Evolutionary conservation across 2,797 vertebrate genomes (phyloP), one percentile per base, ranked within the genome.

Genomic region (Nyctalus aviator): DNA sequence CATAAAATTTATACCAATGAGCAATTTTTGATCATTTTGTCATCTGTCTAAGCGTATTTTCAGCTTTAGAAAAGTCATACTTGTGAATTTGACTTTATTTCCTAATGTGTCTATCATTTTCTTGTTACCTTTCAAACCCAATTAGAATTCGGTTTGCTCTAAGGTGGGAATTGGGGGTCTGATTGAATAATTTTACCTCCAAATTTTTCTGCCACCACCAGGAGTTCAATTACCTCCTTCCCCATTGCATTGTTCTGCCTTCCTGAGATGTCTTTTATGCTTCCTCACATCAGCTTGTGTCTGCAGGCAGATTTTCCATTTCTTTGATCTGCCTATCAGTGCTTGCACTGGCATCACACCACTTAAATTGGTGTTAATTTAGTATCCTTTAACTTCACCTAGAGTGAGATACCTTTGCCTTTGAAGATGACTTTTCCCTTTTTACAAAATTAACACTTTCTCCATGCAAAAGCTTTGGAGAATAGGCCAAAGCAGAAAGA

Each of bases 351-450:
- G 30, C 21, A 79, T 21, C 84, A 62, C 84, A 79, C 59, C 85
- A 35, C 72, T 41, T 85, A 93, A 93, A 81, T 48, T 83, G 82
- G 94, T 96, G 96, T 82, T 96, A 96, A 97, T 85, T 94, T 90
- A 55, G 11, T 57, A 46, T 88, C 85, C 93, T 90, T 83, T 69
- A 90, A 44, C n/a, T 46, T 71, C 64, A 46, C 12, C n/a, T 0
- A 50, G 21, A 68, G 77, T 84, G 44, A 75, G 73, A 88, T 90
- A 77, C 64, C 84, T 94, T 90, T 75, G 62, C 55, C 84, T 96
- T 95, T 90, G 96, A 97, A 96, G 92, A 41, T 77, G 66, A 90
- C 35, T 35, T 84, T 82, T 75, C 78, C 14, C 46, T 82, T 84
- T 90, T 76, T 69, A 46, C 20, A 84, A 95, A 88, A 85, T 95